These are phyloP conservation scores for Phataginus tricuspis DNA, from an alignment of 2,797 vertebrate genomes.

Conservation along the genomic window DNA sequence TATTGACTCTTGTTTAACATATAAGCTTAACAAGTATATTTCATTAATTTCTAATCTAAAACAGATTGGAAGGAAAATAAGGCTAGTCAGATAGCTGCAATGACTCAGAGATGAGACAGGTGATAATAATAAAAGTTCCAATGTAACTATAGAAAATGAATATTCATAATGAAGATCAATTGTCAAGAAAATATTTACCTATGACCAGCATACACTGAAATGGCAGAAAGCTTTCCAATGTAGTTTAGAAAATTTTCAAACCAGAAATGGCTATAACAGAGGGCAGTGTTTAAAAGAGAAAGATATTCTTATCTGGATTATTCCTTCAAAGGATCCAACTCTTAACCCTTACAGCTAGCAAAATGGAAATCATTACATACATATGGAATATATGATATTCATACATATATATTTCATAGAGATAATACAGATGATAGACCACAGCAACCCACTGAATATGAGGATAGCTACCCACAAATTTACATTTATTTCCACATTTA, in stretches of 20 bases:
- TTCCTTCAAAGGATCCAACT: background rate
- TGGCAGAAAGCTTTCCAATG: background rate
- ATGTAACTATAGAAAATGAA: background rate
- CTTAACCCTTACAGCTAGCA: background rate
- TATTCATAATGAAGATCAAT: background rate
- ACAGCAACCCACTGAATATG: background rate
- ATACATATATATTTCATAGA: background rate
- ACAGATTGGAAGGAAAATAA: background rate
- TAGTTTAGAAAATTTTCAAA: slow-evolving; percentile 6
- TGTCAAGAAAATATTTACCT: background rate
- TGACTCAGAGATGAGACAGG: background rate
- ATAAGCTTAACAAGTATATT: background rate
- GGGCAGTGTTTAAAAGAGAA: background rate
- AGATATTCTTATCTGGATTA: background rate
- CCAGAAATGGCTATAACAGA: background rate
- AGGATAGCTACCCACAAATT: background rate
- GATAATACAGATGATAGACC: background rate
- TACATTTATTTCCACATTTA: background rate
- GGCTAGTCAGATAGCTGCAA: background rate
- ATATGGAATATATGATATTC: background rate
- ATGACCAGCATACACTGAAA: background rate
- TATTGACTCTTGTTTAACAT: background rate
- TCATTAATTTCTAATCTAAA: background rate
- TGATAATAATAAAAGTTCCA: background rate
- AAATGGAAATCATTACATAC: background rate